These are phyloP conservation scores for Sympetrum striolatum DNA, from an alignment of 2,888 invertebrate species.

Conservation along the genomic window DNA sequence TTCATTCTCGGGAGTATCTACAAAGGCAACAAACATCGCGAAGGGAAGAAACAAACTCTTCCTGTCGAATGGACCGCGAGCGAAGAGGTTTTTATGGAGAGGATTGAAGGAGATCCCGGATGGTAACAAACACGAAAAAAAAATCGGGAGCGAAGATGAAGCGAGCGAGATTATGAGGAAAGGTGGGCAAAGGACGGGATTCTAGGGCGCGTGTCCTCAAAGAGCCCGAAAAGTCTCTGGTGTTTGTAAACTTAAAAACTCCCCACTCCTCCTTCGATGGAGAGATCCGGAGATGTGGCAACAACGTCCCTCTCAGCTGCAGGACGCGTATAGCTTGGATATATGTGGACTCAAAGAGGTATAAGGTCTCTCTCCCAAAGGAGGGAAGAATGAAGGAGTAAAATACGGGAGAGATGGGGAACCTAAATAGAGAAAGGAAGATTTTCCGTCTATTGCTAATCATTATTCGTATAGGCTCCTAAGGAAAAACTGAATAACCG, in stretches of 20 bases:
- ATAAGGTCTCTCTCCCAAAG: not conserved
- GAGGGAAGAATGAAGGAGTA: not conserved
- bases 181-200: not conserved
- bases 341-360: not conserved
- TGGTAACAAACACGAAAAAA: not conserved
- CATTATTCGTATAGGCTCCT: no score
- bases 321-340: not conserved
- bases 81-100: not conserved
- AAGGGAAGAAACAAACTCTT: not conserved
- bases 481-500: no score
- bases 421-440: no score
- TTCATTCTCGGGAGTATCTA: not conserved
- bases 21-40: not conserved
- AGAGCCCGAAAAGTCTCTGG: not conserved
- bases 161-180: not conserved
- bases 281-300: not conserved
- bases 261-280: not conserved
- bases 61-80: not conserved
- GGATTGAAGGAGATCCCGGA: not conserved
- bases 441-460: no score
- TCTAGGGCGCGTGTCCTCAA: not conserved
- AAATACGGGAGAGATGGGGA: not conserved
- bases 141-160: not conserved
- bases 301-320: not conserved
- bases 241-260: slow-evolving; percentile 10